phyloP scores from a whole-genome alignment of 1,140 invertebrate species.

The Trypoxylus dichotomus region DNA sequence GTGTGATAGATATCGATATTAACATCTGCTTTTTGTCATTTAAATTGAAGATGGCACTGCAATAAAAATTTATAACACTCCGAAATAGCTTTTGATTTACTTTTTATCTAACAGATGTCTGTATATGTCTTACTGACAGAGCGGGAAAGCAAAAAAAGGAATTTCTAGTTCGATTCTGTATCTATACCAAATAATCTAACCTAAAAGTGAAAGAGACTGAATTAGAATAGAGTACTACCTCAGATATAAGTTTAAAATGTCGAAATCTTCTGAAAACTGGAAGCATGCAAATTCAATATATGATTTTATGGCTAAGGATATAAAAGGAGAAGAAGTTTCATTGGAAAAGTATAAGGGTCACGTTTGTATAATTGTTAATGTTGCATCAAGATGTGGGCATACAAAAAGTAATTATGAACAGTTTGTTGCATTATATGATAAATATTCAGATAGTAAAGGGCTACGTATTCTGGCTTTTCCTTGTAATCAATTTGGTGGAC shows the following conservation, averaged over 20 bases:
- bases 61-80: too few species aligned
- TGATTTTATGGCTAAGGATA: slow-evolving; percentile 75
- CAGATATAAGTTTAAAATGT: slow-evolving; percentile 12
- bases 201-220: neutral
- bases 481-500: slow-evolving; percentile 87
- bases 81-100: neutral
- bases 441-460: slow-evolving; percentile 66
- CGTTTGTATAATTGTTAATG: slow-evolving; percentile 80
- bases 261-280: slow-evolving; percentile 53
- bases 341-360: slow-evolving; percentile 73
- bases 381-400: slow-evolving; percentile 83
- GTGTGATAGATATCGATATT: too few species aligned
- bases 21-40: too few species aligned
- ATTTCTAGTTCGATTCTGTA: too few species aligned
- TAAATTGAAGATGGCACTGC: too few species aligned
- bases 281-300: slow-evolving; percentile 70
- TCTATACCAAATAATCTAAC: neutral
- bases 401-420: slow-evolving; percentile 80
- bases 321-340: slow-evolving; percentile 71
- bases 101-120: neutral
- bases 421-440: slow-evolving; percentile 71
- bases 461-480: slow-evolving; percentile 79
- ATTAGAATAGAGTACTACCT: too few species aligned
- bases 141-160: too few species aligned
- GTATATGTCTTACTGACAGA: too few species aligned